Base-by-base conservation (phyloP, 2,888 invertebrate genomes). In the Caradrina clavipalpis region DNA sequence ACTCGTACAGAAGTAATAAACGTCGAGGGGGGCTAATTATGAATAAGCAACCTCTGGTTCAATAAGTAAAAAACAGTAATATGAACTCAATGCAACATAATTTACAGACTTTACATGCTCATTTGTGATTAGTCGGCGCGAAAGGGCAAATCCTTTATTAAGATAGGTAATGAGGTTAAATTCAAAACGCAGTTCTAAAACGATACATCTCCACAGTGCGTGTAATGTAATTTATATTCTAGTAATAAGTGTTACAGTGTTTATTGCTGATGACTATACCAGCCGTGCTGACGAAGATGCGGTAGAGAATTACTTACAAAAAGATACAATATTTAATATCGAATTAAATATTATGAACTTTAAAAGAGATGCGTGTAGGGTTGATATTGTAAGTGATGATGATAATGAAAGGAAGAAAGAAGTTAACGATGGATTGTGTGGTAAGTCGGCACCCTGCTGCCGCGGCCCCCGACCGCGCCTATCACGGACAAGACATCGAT, bases 141-240 rank as follows among this genome's bases (percentile, higher is more conserved):
- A 96, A 96, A 96, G 95, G 96, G 95, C 95, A 96, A 96, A 95
- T 95, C 95, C 95, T 94, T 94, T 95, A 95, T 95, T 96, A 96
- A 96, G 96, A 96, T 96, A 95, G 96, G 95, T 95, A 96, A 96
- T 96, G 96, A 95, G 96, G 95, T 96, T 95, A 96, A 96, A 94
- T 93, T 91, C 89, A 75, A 79, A 81, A 71, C 74, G 68, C 79
- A 90, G 81, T 86, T 87, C 82, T 65, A 84, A 88, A 94, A 92
- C 76, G 90, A 60, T 82, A 78, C 76, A 94, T 89, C 86, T 90
- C 76, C 73, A 76, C 60, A 58, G 60, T 53, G 60, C 59, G 56
- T 64, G 55, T 91, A 93, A 85, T 71, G 90, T 80, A 94, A 92
- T 88, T 87, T 91, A 88, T 84, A 86, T 90, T 86, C 87, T 93